A percentile compares a stretch with the other conserved stretches of the same genome.
Evolutionary conservation across 2,797 vertebrate genomes (phyloP).

Genomic region (Arnoldichthys spilopterus): DNA sequence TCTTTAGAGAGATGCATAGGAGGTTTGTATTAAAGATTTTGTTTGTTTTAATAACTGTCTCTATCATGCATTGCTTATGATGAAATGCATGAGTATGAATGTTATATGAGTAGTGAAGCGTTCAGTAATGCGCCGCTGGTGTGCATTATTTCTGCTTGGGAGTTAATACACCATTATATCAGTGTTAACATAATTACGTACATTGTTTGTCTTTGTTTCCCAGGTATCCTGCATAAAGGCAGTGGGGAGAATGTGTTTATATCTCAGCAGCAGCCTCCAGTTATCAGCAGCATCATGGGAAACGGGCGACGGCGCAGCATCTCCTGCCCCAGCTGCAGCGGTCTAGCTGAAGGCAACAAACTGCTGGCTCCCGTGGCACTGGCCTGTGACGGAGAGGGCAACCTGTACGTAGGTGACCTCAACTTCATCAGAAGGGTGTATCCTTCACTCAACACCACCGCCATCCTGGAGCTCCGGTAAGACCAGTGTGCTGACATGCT

Average conservation of each 20-base stretch:
- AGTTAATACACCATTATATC: neutral
- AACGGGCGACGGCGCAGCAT: constrained; percentile 88
- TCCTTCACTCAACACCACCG: constrained; percentile 87
- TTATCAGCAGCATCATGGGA: constrained; percentile 90
- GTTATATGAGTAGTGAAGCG: neutral
- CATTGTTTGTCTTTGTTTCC: constrained; percentile 13
- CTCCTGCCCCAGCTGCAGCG: constrained; percentile 90
- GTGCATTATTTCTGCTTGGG: constrained; percentile 13
- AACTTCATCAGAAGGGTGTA: constrained; percentile 89
- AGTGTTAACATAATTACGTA: neutral
- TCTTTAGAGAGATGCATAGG: neutral
- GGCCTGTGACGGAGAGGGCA: constrained; percentile 86
- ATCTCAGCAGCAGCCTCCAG: constrained; percentile 84
- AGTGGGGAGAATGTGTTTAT: constrained; percentile 89
- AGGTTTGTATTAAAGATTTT: neutral
- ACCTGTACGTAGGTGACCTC: constrained; percentile 89
- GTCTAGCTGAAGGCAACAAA: constrained; percentile 90
- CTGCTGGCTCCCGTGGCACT: constrained; percentile 86
- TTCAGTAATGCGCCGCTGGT: neutral
- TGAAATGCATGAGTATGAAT: too few relatives aligned
- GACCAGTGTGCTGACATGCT: neutral
- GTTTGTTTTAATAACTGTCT: too few relatives aligned
- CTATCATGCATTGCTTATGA: too few relatives aligned
- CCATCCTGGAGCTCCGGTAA: constrained; percentile 89
- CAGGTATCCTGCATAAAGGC: constrained; percentile 90